Percentiles rank a stretch among this genome's conserved stretches.
Conservation (phyloP, 2,888 invertebrate genomes). For the Cosmia pyralina region DNA sequence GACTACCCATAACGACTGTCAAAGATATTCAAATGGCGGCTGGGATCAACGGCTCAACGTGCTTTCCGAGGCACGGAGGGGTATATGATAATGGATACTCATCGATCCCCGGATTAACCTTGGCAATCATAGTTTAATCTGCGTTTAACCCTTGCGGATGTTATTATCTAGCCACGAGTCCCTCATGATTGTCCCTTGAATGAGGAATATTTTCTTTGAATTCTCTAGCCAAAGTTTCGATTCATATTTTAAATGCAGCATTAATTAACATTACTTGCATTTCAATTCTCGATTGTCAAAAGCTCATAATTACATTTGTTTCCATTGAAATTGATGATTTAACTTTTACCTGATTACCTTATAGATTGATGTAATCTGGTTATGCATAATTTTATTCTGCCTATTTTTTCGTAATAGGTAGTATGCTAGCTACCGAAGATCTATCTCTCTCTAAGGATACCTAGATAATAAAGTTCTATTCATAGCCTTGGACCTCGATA, state of each 20-base stretch:
- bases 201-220: not conserved
- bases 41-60: not conserved
- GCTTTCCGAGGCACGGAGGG: not conserved
- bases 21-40: not conserved
- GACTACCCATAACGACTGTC: not conserved
- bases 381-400: too few species aligned
- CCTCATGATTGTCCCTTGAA: not conserved
- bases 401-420: not conserved
- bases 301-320: not conserved
- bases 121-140: too few species aligned
- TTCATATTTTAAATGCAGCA: too few species aligned
- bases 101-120: not conserved
- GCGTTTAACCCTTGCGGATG: too few species aligned
- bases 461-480: not conserved
- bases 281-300: not conserved
- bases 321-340: not conserved
- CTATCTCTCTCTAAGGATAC: not conserved
- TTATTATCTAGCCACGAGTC: not conserved
- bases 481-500: not conserved
- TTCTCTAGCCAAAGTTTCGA: not conserved
- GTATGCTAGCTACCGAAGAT: not conserved
- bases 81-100: not conserved
- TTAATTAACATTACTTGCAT: not conserved
- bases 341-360: not conserved
- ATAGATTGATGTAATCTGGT: not conserved